A percentile compares a stretch with the other conserved stretches of the same genome.
Evolutionary conservation across 2,888 invertebrate genomes (phyloP).

Genomic region (Rhagium mordax): DNA sequence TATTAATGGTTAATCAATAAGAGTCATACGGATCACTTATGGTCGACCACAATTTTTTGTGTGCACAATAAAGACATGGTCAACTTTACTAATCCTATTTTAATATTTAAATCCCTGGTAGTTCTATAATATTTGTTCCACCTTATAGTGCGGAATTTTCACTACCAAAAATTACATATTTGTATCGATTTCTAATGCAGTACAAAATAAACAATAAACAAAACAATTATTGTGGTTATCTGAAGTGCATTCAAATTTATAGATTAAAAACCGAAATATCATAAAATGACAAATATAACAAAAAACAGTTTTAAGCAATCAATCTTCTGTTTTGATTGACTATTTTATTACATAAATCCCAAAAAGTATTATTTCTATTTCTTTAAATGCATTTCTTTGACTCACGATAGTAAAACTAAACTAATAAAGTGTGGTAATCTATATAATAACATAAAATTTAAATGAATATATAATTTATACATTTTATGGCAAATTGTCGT

Average conservation of each 20-base stretch:
- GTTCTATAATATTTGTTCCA: neutral
- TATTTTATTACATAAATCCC: too few relatives aligned
- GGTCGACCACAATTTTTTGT: too few relatives aligned
- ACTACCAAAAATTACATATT: neutral
- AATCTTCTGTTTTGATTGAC: neutral
- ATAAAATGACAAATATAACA: neutral
- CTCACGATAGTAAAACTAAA: neutral
- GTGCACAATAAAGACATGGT: too few relatives aligned
- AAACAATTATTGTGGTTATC: neutral
- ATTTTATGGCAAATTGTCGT: slow-evolving; percentile 47
- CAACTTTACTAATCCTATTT: too few relatives aligned
- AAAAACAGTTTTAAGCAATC: too few relatives aligned
- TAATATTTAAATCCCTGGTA: neutral
- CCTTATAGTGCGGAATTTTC: too few relatives aligned
- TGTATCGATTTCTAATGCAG: neutral
- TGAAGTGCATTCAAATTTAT: neutral
- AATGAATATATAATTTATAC: neutral
- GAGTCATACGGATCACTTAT: neutral
- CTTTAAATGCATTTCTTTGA: slow-evolving; percentile 14
- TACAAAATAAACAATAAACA: neutral
- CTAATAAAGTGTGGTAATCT: neutral
- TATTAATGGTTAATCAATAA: neutral
- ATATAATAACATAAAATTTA: slow-evolving; percentile 1
- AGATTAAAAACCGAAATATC: neutral
- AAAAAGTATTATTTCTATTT: neutral